Conservation (phyloP, 2,888 invertebrate genomes). For the Dromius quadrimaculatus region DNA sequence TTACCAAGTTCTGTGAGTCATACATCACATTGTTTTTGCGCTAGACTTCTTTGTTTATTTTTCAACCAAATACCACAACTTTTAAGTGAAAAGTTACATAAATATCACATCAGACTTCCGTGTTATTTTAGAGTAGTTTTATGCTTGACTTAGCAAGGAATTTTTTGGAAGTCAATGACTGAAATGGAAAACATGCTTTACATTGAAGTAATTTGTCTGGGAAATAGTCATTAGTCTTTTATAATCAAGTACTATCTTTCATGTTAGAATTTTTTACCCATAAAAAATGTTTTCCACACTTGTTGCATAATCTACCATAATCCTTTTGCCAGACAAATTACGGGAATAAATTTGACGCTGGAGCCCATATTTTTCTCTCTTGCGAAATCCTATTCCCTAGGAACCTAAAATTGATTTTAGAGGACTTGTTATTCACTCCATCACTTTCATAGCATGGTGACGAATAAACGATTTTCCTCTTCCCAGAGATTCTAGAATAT, state of each 20-base stretch:
- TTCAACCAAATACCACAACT: conserved; percentile 31
- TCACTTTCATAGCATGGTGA: conserved; percentile 25
- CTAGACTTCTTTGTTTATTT: conserved; percentile 35
- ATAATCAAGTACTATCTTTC: too few species aligned
- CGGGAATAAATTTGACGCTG: conserved; percentile 2
- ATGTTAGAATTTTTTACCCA: too few species aligned
- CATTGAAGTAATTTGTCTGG: too few species aligned
- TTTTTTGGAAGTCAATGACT: too few species aligned
- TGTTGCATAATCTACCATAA: too few species aligned
- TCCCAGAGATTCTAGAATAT: not conserved
- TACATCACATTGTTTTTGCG: conserved; percentile 29
- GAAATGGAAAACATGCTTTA: too few species aligned
- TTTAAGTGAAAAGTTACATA: conserved; percentile 47
- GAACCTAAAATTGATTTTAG: conserved; percentile 26
- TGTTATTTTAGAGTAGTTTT: too few species aligned
- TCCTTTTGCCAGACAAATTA: conserved; percentile 28
- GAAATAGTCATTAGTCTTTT: too few species aligned
- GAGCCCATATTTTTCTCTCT: not conserved
- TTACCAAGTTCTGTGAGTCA: conserved; percentile 31
- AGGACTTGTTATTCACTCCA: conserved; percentile 35
- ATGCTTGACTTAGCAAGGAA: too few species aligned
- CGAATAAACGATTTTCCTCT: conserved; percentile 32
- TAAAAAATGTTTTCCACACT: too few species aligned
- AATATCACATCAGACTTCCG: too few species aligned
- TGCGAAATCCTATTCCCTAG: conserved; percentile 13